Conservation (phyloP, 2,113 vertebrate species). For the Asarcornis scutulata region DNA sequence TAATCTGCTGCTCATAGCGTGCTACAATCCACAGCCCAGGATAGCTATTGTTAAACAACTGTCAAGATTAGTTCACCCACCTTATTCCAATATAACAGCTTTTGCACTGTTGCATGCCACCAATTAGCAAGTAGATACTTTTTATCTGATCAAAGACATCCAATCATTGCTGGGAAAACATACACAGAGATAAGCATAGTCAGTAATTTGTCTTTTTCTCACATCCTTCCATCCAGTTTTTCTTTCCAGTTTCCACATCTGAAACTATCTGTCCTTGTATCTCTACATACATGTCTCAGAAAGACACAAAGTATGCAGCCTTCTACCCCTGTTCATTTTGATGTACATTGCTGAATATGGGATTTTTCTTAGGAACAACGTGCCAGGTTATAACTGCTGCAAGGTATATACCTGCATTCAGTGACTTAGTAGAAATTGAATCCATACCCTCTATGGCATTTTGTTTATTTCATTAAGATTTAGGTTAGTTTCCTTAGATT, state of each 20-base stretch:
- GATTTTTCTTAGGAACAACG: neutral
- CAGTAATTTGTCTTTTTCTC: neutral
- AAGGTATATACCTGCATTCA: accelerated
- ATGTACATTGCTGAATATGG: neutral
- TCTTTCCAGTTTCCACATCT: neutral
- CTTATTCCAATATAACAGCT: neutral
- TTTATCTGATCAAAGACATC: neutral
- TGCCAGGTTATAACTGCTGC: neutral
- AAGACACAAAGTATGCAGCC: neutral
- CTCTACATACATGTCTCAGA: neutral
- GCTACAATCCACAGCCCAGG: neutral
- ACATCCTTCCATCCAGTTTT: neutral
- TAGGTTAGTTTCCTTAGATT: too few relatives aligned
- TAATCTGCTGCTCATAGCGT: neutral
- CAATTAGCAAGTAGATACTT: neutral
- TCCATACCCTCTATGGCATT: accelerated
- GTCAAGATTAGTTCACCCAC: neutral
- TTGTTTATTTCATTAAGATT: neutral
- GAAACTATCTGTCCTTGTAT: neutral
- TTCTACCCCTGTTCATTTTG: neutral
- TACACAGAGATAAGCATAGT: neutral
- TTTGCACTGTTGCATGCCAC: neutral
- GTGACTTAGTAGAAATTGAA: neutral
- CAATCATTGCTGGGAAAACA: neutral
- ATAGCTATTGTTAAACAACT: neutral